Evolutionary conservation across 2,888 invertebrate genomes (phyloP), one percentile per base, ranked within the genome.

Genomic region (Trissolcus brochymenae): DNA sequence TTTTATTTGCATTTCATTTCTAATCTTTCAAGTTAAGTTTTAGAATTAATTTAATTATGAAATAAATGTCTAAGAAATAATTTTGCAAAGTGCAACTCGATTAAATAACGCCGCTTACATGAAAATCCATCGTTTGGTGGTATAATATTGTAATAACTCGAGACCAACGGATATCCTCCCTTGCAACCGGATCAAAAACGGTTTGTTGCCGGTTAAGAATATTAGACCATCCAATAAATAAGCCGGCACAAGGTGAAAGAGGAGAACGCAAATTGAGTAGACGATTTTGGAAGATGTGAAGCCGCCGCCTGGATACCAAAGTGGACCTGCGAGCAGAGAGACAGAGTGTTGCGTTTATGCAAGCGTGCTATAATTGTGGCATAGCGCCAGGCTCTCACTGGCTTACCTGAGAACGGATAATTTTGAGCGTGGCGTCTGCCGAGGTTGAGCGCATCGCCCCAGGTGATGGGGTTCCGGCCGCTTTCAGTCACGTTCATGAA

Each of bases 401-500:
- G 25, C 25, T 41, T 75, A 89, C 89, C 87, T 78, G 88, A 90
- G 80, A 92, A 90, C 0, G 93, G 93, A 84, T 92, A 93, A 82
- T 94, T 92, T 76, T 93, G 91, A 0, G 82, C 87, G 82, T 88
- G 89, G 46, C 90, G 90, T 79, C 90, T 91, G 84, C 94, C 94
- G 71, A 92, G 91, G 67, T 94, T 93, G 76, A 97, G 90, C 50
- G 96, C 93, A 67, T 94, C 92, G 0, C 94, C 95, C 98, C 98
- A 99, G 0, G 94, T 94, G 53, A 97, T 89, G 0, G 95, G 93
- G 81, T 96, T 95, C 51, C 94, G 91, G 6, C 91, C 92, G 0
- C 96, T 94, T 17, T 94, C 92, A 6, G 95, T 95, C 70, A 95
- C 91, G 87, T 98, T 97, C 89, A 94, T 94, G n/a, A 95, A 92